Conservation (phyloP, 2,797 vertebrate genomes). For the Diglossa cyanea region DNA sequence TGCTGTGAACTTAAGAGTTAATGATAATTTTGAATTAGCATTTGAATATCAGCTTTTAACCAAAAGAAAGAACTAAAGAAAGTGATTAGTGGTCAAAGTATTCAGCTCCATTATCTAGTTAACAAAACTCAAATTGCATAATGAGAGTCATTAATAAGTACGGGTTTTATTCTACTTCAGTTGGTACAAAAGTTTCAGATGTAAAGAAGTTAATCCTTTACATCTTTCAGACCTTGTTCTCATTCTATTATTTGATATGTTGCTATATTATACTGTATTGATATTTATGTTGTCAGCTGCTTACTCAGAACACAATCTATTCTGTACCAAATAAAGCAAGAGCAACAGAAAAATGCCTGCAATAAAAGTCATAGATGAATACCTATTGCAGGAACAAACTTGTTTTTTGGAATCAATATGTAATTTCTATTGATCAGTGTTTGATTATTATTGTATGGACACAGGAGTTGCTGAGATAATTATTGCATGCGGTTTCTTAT, state of each 20-base stretch:
- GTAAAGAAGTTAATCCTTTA: not conserved
- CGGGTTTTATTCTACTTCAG: not conserved
- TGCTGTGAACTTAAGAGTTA: not conserved
- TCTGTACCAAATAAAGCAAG: not conserved
- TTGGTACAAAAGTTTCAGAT: not conserved
- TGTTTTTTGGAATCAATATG: not conserved
- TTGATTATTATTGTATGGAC: not conserved
- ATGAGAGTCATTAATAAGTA: not conserved
- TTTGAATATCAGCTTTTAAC: not conserved
- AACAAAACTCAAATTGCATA: not conserved
- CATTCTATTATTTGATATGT: not conserved
- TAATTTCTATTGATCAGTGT: not conserved
- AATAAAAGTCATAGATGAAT: not conserved
- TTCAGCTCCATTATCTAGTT: not conserved
- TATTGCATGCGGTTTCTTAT: fast-evolving
- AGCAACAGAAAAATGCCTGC: not conserved
- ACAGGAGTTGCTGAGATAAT: not conserved
- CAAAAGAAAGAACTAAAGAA: not conserved
- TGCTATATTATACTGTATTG: not conserved
- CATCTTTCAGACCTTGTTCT: not conserved
- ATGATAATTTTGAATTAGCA: not conserved
- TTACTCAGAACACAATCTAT: not conserved
- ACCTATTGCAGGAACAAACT: not conserved
- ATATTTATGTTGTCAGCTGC: not conserved
- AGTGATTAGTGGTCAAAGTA: not conserved